Conservation (phyloP, 2,113 vertebrate genomes). For the Puffinus mauretanicus region DNA sequence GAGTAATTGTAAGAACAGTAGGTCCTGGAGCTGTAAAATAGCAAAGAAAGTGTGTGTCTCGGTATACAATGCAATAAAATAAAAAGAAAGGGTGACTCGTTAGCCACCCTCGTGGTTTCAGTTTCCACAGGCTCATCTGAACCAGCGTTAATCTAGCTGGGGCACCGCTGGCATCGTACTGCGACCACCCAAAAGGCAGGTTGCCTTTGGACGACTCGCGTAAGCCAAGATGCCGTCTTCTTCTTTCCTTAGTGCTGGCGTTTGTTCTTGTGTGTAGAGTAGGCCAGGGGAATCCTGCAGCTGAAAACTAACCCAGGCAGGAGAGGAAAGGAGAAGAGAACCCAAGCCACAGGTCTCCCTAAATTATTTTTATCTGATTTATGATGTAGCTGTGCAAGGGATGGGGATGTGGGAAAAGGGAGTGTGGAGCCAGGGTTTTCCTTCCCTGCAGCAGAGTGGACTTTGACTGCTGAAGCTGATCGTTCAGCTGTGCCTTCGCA, state of each 20-base stretch:
- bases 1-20: background rate
- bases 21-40: background rate
- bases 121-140: background rate
- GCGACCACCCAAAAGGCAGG: background rate
- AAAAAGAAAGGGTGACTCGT: background rate
- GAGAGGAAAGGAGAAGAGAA: background rate
- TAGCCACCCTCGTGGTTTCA: background rate
- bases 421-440: background rate
- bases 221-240: rapidly evolving
- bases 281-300: rapidly evolving
- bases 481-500: background rate
- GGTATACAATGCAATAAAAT: rapidly evolving
- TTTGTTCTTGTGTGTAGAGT: background rate
- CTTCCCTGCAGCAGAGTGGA: background rate
- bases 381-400: background rate
- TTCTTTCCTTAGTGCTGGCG: background rate
- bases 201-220: background rate
- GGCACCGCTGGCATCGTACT: rapidly evolving
- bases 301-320: background rate
- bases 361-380: background rate
- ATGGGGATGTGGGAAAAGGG: background rate
- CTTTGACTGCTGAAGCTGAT: background rate
- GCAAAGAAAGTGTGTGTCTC: background rate
- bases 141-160: rapidly evolving
- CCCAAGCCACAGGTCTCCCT: background rate